Conservation (phyloP, 2,113 vertebrate genomes). For the Triplophysa dalaica region DNA sequence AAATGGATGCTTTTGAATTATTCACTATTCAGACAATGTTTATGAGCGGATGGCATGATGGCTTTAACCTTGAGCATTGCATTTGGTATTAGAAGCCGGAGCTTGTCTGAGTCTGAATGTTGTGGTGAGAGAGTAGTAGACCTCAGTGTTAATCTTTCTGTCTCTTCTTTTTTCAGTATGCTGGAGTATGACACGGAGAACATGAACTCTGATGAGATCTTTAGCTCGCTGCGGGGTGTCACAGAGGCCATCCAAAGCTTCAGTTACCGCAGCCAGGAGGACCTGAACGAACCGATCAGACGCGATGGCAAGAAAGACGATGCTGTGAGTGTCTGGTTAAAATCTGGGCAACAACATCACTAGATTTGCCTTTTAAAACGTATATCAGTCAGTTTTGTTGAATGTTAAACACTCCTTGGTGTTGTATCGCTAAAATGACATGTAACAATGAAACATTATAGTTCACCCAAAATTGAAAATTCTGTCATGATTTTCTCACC, state of each 20-base stretch:
- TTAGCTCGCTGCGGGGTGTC: constrained; percentile 96
- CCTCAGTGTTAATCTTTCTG: not conserved
- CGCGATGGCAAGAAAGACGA: constrained; percentile 94
- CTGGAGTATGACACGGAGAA: constrained; percentile 98
- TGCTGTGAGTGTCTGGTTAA: constrained; percentile 76
- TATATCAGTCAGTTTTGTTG: too few relatives aligned
- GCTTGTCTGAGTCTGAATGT: constrained; percentile 2
- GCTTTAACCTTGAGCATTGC: not conserved
- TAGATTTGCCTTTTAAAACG: too few relatives aligned
- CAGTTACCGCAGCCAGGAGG: constrained; percentile 97
- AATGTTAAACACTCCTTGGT: too few relatives aligned
- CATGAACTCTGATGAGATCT: constrained; percentile 99
- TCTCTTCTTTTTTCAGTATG: constrained; percentile 75
- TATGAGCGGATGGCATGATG: too few relatives aligned
- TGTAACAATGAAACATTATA: too few relatives aligned
- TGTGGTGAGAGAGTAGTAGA: not conserved
- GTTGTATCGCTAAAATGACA: too few relatives aligned
- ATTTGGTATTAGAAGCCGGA: not conserved
- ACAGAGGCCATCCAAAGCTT: constrained; percentile 98
- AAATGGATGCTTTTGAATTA: too few relatives aligned
- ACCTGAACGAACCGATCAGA: constrained; percentile 91
- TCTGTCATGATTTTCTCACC: too few relatives aligned
- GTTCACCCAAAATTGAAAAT: too few relatives aligned
- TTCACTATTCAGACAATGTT: too few relatives aligned
- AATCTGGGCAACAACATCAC: not conserved